These are phyloP conservation scores for Hoplias malabaricus DNA, from an alignment of 2,113 vertebrate genomes.

Conservation along the genomic window DNA sequence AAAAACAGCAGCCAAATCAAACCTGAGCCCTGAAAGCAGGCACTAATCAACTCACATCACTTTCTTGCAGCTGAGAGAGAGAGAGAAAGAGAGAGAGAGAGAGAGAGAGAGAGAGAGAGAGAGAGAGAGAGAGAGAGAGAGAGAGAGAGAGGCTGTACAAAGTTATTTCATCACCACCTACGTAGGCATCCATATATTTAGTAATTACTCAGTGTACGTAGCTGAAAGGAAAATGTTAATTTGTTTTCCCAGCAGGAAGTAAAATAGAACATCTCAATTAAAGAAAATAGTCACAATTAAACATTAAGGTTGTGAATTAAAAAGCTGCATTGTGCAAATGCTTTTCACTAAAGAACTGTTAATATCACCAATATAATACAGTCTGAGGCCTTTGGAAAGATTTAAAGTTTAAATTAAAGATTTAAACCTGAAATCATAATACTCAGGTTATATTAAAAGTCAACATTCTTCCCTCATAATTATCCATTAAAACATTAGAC, in stretches of 20 bases:
- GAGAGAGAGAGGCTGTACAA: not conserved
- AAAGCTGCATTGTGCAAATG: not conserved
- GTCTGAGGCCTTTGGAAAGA: too few relatives aligned
- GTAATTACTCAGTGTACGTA: not conserved
- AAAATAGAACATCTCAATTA: not conserved
- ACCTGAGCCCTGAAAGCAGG: constrained; percentile 58
- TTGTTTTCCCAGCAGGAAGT: not conserved
- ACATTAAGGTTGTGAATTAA: not conserved
- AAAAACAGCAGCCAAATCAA: constrained; percentile 59
- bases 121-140: not conserved
- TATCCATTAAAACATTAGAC: too few relatives aligned
- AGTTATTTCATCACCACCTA: constrained; percentile 20
- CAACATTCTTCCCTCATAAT: too few relatives aligned
- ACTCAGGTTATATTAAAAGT: too few relatives aligned
- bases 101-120: not conserved
- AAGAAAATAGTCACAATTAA: not conserved
- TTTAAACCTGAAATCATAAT: too few relatives aligned
- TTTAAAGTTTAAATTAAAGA: too few relatives aligned
- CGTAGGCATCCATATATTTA: constrained; percentile 31
- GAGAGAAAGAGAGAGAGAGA: not conserved
- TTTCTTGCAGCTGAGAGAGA: constrained; percentile 28
- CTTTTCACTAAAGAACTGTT: not conserved
- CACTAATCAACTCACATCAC: constrained; percentile 68
- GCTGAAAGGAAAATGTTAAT: not conserved
- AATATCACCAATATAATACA: too few relatives aligned